phyloP scores from a whole-genome alignment of 2,888 invertebrate genomes.

The Cotesia congregata region DNA sequence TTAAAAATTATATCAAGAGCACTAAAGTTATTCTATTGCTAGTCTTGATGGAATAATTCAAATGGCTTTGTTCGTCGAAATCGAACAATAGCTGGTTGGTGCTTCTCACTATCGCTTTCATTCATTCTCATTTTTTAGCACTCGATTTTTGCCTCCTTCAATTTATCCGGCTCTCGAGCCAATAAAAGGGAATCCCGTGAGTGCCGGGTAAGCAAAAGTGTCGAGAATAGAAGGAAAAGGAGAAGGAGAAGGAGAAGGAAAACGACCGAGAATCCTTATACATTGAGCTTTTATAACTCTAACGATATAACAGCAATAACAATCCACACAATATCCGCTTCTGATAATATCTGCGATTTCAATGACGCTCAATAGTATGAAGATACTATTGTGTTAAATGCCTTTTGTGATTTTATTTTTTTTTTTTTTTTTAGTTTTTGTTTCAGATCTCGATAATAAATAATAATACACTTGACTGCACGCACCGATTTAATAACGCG shows the following conservation, averaged over 20 bases:
- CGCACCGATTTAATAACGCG: neutral
- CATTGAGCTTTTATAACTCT: neutral
- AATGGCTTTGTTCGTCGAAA: slow-evolving; percentile 3
- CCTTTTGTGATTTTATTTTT: neutral
- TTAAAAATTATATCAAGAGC: slow-evolving; percentile 28
- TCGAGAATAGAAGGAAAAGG: neutral
- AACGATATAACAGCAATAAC: slow-evolving; percentile 10
- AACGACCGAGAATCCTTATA: neutral
- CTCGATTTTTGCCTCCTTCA: slow-evolving; percentile 6
- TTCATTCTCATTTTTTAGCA: neutral
- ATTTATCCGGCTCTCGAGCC: neutral
- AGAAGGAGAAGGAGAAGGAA: neutral
- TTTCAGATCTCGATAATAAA: no score
- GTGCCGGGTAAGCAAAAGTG: slow-evolving; percentile 10
- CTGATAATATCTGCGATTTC: slow-evolving; percentile 1
- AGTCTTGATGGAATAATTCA: slow-evolving; percentile 9
- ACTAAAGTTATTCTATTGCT: slow-evolving; percentile 4
- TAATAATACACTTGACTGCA: neutral
- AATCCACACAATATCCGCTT: neutral
- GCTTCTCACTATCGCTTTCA: neutral
- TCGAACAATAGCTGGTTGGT: neutral
- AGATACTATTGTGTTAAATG: neutral
- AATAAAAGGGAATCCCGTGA: slow-evolving; percentile 11
- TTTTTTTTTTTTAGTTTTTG: neutral
- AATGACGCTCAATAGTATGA: neutral